Percentiles rank a stretch among this genome's conserved stretches.
phyloP scores from a whole-genome alignment of 2,797 vertebrate species.

The Bovichtus variegatus region DNA sequence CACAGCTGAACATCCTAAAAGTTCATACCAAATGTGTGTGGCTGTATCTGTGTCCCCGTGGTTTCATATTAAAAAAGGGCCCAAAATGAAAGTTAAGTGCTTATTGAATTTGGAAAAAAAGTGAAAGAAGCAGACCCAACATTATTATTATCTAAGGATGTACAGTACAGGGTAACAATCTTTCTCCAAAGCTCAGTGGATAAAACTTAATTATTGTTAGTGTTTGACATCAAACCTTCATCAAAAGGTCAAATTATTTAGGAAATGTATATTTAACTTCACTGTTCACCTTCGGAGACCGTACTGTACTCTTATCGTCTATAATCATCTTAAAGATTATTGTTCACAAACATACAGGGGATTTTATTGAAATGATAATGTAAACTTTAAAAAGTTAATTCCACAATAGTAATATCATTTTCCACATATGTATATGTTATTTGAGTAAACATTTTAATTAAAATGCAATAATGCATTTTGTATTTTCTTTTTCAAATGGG shows the following conservation, averaged over 20 bases:
- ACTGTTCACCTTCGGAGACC: not conserved
- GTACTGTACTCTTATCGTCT: too few relatives aligned
- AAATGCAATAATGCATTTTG: too few relatives aligned
- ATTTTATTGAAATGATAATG: too few relatives aligned
- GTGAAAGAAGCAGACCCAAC: not conserved
- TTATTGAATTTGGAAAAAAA: not conserved
- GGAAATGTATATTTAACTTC: not conserved
- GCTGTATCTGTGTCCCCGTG: not conserved
- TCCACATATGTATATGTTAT: too few relatives aligned
- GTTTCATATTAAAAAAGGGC: not conserved
- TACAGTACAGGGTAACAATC: not conserved
- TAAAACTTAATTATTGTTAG: not conserved
- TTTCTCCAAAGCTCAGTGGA: not conserved
- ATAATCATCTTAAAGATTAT: too few relatives aligned
- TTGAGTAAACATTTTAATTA: too few relatives aligned
- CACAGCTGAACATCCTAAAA: constrained; percentile 15
- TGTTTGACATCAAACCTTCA: not conserved
- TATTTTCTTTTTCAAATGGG: too few relatives aligned
- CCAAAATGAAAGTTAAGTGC: not conserved
- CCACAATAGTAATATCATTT: too few relatives aligned
- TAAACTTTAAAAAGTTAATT: too few relatives aligned
- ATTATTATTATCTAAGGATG: not conserved
- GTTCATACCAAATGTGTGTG: not conserved
- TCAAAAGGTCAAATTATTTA: not conserved
- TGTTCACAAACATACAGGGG: too few relatives aligned